Conservation (phyloP, 2,113 vertebrate species). For the Laterallus jamaicensis region DNA sequence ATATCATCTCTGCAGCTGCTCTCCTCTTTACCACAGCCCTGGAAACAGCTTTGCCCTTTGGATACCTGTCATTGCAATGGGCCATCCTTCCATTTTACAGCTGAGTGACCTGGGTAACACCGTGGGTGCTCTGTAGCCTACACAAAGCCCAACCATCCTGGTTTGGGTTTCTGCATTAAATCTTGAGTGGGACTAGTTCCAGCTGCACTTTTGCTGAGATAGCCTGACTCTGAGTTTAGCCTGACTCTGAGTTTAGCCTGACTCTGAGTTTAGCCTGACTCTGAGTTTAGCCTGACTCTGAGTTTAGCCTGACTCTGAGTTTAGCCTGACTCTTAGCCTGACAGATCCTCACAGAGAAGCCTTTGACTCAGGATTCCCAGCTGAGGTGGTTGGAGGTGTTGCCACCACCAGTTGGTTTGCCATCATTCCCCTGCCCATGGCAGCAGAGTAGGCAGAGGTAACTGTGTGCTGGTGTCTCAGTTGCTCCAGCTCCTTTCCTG, state of each 20-base stretch:
- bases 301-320: no score
- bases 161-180: background rate
- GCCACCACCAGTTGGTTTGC: slow-evolving; percentile 15
- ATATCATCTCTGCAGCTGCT: background rate
- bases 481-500: background rate
- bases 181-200: slow-evolving; percentile 5
- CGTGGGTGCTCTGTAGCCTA: background rate
- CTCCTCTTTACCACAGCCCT: background rate
- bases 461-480: background rate
- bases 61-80: background rate
- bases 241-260: no score
- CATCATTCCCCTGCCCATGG: background rate
- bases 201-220: slow-evolving; percentile 56
- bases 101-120: background rate
- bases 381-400: background rate
- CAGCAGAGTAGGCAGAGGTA: background rate
- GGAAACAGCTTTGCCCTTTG: background rate
- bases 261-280: no score
- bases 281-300: no score
- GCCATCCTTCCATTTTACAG: background rate
- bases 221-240: background rate
- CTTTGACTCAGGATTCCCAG: slow-evolving; percentile 24
- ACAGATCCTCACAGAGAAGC: background rate
- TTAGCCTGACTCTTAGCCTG: no score
- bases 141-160: background rate